Conservation (phyloP, 2,888 invertebrate species). For the Cylloceria caligata region DNA sequence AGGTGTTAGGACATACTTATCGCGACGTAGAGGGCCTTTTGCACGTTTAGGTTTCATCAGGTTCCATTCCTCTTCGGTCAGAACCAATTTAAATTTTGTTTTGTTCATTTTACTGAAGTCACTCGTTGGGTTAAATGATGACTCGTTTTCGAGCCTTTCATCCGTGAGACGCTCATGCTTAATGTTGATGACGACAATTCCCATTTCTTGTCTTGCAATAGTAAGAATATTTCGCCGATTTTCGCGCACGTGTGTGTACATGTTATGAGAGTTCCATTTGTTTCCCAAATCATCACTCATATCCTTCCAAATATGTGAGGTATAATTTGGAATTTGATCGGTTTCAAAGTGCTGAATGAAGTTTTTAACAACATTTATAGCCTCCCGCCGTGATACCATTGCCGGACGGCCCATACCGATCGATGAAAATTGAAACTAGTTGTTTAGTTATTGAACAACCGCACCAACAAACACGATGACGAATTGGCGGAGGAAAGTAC, state of each 20-base stretch:
- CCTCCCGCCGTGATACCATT: neutral
- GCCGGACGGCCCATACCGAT: too few relatives aligned
- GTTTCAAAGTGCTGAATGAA: conserved; percentile 2
- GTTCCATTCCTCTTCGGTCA: conserved; percentile 42
- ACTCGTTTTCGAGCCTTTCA: neutral
- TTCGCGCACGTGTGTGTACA: conserved; percentile 25
- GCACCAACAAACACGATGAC: too few relatives aligned
- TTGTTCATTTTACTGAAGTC: neutral
- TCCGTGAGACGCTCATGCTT: neutral
- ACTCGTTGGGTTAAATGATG: neutral
- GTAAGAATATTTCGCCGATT: conserved; percentile 8
- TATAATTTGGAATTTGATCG: neutral
- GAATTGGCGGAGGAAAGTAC: too few relatives aligned
- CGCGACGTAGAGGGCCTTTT: neutral
- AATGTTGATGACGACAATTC: neutral
- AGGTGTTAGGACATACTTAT: conserved; percentile 3
- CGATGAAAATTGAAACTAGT: too few relatives aligned
- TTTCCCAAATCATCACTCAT: conserved; percentile 17
- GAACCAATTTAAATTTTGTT: conserved; percentile 24
- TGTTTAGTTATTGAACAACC: too few relatives aligned
- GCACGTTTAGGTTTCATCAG: conserved; percentile 28
- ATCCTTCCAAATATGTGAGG: conserved; percentile 10
- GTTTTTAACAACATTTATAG: conserved; percentile 13
- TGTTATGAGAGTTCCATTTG: neutral
- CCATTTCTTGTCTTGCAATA: conserved; percentile 9